phyloP scores from a whole-genome alignment of 2,797 vertebrate species.

The Helicolenus hilgendorfi region DNA sequence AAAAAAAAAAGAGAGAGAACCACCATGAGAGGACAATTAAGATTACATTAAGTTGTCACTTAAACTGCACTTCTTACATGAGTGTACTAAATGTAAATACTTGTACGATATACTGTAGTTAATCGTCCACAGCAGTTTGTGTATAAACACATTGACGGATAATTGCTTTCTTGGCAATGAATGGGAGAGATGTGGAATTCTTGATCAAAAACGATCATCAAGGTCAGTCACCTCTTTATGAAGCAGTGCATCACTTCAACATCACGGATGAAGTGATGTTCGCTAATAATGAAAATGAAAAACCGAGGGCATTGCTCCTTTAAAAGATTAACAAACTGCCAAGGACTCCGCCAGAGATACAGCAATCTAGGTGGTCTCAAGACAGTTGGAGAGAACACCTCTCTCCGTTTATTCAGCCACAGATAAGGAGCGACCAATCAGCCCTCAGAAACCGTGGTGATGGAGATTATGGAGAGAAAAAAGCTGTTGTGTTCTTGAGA shows the following conservation, averaged over 20 bases:
- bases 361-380: conserved; percentile 75
- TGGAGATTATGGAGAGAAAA: conserved; percentile 25
- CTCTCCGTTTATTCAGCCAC: conserved; percentile 59
- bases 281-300: conserved; percentile 12
- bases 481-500: conserved; percentile 27
- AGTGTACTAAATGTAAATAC: background rate
- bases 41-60: background rate
- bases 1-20: background rate
- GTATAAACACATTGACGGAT: background rate
- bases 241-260: background rate
- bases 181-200: background rate
- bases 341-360: conserved; percentile 22
- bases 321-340: conserved; percentile 54
- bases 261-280: background rate
- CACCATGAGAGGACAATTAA: conserved; percentile 1
- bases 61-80: background rate
- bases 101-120: background rate
- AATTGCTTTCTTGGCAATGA: conserved; percentile 19
- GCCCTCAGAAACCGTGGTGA: conserved; percentile 19
- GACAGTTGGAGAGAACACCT: conserved; percentile 51
- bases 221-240: background rate
- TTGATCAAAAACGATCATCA: background rate
- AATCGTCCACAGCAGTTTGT: background rate
- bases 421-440: conserved; percentile 71
- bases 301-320: background rate